Evolutionary conservation across 1,140 invertebrate species (phyloP), one percentile per base, ranked within the genome.

Genomic region (Scaptomyza montana): DNA sequence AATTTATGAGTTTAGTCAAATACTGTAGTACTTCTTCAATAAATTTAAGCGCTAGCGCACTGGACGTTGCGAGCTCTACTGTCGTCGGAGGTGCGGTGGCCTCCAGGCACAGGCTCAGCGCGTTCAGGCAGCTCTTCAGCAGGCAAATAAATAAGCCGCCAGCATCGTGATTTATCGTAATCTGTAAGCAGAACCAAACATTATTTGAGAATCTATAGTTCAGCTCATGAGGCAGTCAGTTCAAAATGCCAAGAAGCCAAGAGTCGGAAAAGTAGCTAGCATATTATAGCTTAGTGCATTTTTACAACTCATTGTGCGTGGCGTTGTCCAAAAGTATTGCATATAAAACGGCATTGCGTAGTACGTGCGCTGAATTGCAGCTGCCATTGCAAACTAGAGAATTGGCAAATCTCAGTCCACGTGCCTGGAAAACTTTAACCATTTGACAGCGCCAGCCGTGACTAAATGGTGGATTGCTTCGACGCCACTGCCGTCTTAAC

Each of bases 21-120:
- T 97, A 97, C 59, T 92, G 92, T 12, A 98, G 93, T 64, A 97
- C 92, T 90, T 98, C 97, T 91, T 98, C 96, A 46, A 95, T 94
- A 90, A 89, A 87, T 90, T 90, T 91, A 54, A 92, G 74, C 49
- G 74, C 78, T 41, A 75, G 63, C 43, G 67, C 53, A 43, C 70
- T 67, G 30, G 70, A 13, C 16, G 72, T 45, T 12, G 43, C 53
- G 19, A 53, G 12, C n/a, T 51, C 25, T 49, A 56, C 51, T 12
- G 65, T 41, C 33, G 63, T 66, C 19, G 50, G 54, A 12, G 64
- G 41, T 13, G 49, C 53, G 62, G 50, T 54, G 55, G 64, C 75
- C 74, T 92, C 91, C 64, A 92, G 73, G 55, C 91, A 89, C 28
- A 86, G 45, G 45, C 78, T 78, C 53, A 92, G 46, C 51, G 91